Percentiles rank a stretch among this genome's conserved stretches.
These are phyloP conservation scores for Pollenia amentaria DNA, from an alignment of 2,888 invertebrate species.

Conservation along the genomic window DNA sequence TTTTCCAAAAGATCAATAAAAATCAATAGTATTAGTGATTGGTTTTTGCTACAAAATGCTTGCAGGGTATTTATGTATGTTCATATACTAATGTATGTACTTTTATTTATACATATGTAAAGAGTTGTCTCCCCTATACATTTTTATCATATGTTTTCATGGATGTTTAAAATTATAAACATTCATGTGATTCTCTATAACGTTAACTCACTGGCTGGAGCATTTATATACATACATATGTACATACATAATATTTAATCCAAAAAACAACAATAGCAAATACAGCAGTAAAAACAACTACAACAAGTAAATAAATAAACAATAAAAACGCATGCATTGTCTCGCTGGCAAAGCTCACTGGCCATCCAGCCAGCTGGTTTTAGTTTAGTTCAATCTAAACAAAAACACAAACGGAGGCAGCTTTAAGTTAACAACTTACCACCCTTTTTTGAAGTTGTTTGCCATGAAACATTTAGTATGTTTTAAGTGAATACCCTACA, in stretches of 20 bases:
- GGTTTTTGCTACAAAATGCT: no score
- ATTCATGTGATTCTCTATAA: slow-evolving; percentile 38
- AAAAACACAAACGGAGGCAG: slow-evolving; percentile 23
- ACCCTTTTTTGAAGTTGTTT: slow-evolving; percentile 62
- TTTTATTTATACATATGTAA: background rate
- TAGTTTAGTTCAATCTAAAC: slow-evolving; percentile 24
- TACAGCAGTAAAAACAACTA: slow-evolving; percentile 1
- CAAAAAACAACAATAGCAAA: slow-evolving; percentile 6
- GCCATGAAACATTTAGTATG: slow-evolving; percentile 51
- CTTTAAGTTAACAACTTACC: slow-evolving; percentile 34
- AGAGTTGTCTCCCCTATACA: slow-evolving; percentile 33
- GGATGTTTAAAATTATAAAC: slow-evolving; percentile 6
- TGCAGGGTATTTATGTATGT: background rate
- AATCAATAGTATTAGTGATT: no score
- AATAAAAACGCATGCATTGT: slow-evolving; percentile 56
- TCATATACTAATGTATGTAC: background rate
- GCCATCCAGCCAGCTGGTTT: slow-evolving; percentile 2
- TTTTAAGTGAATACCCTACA: slow-evolving; percentile 39
- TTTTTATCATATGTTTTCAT: slow-evolving; percentile 1
- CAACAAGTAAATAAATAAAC: slow-evolving; percentile 51
- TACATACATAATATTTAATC: slow-evolving; percentile 38
- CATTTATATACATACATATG: slow-evolving; percentile 26
- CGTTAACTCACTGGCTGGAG: slow-evolving; percentile 41
- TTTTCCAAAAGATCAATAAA: no score
- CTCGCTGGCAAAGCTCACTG: slow-evolving; percentile 24